phyloP scores from a whole-genome alignment of 2,888 invertebrate genomes.

The Polylopha cassiicola region DNA sequence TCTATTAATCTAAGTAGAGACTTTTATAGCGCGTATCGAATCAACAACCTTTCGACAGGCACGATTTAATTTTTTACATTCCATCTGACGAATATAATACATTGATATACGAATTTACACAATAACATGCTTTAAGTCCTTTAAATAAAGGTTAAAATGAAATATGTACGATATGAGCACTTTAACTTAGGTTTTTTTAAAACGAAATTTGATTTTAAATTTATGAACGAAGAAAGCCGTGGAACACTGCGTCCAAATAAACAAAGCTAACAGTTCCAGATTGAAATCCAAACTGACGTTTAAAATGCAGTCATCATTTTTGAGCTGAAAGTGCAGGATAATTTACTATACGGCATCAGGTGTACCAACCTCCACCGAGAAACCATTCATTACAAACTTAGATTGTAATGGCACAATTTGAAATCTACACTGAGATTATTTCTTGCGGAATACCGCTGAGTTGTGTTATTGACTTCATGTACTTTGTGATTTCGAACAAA shows the following conservation, averaged over 20 bases:
- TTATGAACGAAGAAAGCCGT: too few species aligned
- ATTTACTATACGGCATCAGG: constrained; percentile 16
- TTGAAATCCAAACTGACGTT: too few species aligned
- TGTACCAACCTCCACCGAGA: constrained; percentile 28
- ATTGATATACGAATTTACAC: too few species aligned
- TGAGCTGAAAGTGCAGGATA: constrained; percentile 8
- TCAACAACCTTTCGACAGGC: constrained; percentile 16
- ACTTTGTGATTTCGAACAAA: constrained; percentile 17
- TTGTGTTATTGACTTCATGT: constrained; percentile 20
- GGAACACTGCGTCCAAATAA: too few species aligned
- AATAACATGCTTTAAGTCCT: too few species aligned
- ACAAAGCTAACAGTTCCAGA: too few species aligned
- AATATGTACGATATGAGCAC: too few species aligned
- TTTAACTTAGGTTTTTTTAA: too few species aligned
- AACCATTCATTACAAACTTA: constrained; percentile 27
- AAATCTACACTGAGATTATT: constrained; percentile 27
- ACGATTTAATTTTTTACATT: constrained; percentile 12
- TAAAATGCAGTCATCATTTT: too few species aligned
- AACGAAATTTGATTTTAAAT: too few species aligned
- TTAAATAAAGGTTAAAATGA: too few species aligned
- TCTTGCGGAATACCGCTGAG: constrained; percentile 22
- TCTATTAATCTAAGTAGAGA: constrained; percentile 7
- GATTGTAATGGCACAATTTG: constrained; percentile 28
- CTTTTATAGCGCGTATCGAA: constrained; percentile 13
- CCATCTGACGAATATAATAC: not conserved